Evolutionary conservation across 2,888 invertebrate genomes (phyloP), one percentile per base, ranked within the genome.

Genomic region (Netelia virgata): DNA sequence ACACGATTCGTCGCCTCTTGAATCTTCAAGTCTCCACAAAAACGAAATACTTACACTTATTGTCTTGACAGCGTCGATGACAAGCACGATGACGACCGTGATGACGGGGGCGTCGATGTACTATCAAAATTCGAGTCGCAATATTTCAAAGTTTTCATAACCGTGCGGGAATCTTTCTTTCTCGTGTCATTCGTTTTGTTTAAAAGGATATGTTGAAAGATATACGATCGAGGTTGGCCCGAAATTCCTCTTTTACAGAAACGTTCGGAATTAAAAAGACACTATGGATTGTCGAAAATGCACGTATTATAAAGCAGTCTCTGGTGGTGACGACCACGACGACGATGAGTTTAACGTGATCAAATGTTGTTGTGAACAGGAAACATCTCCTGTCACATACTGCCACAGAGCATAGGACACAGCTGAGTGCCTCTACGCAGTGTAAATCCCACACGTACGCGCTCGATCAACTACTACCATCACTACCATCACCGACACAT

Each of bases 371-470:
- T 77, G 73, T 77, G 77, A 77, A 64, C 69, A 64, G 77, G 77
- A 78, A 57, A 47, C 70, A 74, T 69, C 84, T 77, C 81, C 77
- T 63, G 77, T 81, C 76, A 84, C 81, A 84, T 78, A 84, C 81
- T 74, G 84, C 69, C 81, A 74, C 81, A 73, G 75, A 70, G 16
- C 80, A 61, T 53, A 70, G 70, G 78, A 78, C 81, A 84, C 57
- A 57, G 77, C 69, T 68, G 73, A 73, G 81, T 64, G 73, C 73
- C 77, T 66, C 82, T 77, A 72, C 82, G 76, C 72, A 72, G 72
- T 55, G 64, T 74, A 73, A 68, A 57, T 36, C 36, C 6, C 36
- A 36, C 36, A 36, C 36, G 8, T 36, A 36, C 36, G 36, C 1
- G 6, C 36, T 36, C 16, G 18, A 55, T 55, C 55, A 55, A 55